A percentile compares a stretch with the other conserved stretches of the same genome.
Evolutionary conservation across 2,113 vertebrate species (phyloP).

Genomic region (Podocnemis expansa): DNA sequence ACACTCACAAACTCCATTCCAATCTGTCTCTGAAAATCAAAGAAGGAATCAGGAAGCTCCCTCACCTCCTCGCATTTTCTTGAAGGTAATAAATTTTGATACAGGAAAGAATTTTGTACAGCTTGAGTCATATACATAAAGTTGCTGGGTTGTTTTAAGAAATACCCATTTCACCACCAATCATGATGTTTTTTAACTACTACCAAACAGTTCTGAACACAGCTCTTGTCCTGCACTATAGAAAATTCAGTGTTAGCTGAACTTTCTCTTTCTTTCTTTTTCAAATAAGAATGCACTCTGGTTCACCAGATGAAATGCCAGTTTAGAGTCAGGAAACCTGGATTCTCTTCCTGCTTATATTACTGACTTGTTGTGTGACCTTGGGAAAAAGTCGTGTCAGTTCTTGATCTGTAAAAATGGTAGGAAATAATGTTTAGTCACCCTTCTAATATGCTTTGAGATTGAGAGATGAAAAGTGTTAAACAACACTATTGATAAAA

Average conservation of each 20-base stretch:
- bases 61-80: not conserved
- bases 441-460: not conserved
- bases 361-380: not conserved
- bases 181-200: not conserved
- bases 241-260: slow-evolving; percentile 9
- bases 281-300: not conserved
- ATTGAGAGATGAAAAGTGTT: not conserved
- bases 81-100: not conserved
- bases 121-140: not conserved
- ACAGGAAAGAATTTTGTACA: not conserved
- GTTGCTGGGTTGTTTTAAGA: not conserved
- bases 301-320: not conserved
- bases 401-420: not conserved
- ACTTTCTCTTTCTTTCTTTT: not conserved
- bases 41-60: not conserved
- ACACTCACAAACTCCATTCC: not conserved
- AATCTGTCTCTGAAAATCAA: not conserved
- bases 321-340: not conserved
- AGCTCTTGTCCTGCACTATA: not conserved
- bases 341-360: not conserved
- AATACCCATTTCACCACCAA: not conserved
- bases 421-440: not conserved
- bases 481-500: not conserved
- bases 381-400: not conserved
- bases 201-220: not conserved